Evolutionary conservation across 2,888 invertebrate species (phyloP).

Genomic region (Neelides folsomi): DNA sequence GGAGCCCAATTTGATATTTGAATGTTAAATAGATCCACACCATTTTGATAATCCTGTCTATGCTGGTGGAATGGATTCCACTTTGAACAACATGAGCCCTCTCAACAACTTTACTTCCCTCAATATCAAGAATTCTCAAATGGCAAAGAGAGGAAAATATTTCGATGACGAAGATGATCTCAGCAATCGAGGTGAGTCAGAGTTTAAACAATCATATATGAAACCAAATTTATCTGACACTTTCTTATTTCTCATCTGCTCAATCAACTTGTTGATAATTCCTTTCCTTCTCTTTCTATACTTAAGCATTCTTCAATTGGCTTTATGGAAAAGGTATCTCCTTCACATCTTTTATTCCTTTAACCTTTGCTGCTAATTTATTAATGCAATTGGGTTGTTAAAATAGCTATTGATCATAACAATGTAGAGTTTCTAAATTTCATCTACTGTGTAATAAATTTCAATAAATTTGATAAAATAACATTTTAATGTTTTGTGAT

Average conservation of each 20-base stretch:
- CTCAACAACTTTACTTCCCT: constrained; percentile 24
- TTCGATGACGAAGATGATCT: constrained; percentile 42
- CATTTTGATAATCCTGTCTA: constrained; percentile 90
- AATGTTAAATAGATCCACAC: constrained; percentile 50
- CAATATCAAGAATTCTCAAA: constrained; percentile 48
- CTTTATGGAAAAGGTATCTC: constrained; percentile 18
- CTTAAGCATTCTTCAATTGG: constrained; percentile 13
- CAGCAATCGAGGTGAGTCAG: constrained; percentile 33
- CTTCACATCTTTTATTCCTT: background rate
- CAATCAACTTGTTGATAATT: background rate
- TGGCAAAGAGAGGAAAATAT: constrained; percentile 44
- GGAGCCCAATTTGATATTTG: background rate
- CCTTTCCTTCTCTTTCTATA: background rate
- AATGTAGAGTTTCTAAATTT: too few species aligned
- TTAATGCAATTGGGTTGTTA: too few species aligned
- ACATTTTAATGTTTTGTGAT: too few species aligned
- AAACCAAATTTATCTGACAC: background rate
- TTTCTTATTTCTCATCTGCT: background rate
- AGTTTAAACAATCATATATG: too few species aligned
- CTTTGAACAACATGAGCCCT: constrained; percentile 37
- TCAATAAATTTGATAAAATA: too few species aligned
- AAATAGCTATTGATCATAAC: too few species aligned
- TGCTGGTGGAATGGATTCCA: constrained; percentile 43
- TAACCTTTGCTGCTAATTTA: too few species aligned
- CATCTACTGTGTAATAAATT: too few species aligned